These are phyloP conservation scores for Bradysia coprophila DNA, from an alignment of 1,140 invertebrate genomes.

Conservation along the genomic window DNA sequence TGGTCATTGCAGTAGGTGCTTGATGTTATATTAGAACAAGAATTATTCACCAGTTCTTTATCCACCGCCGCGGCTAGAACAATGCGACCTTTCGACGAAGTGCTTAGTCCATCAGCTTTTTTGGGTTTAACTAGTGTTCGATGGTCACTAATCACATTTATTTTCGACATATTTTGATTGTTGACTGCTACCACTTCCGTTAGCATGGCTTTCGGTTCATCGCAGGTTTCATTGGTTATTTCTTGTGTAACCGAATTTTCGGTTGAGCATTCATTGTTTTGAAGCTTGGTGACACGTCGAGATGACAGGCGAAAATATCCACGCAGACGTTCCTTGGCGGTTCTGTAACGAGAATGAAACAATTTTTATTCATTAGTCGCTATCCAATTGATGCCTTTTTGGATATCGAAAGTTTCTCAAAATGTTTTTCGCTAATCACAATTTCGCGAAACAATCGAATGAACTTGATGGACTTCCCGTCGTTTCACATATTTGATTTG, in stretches of 20 bases:
- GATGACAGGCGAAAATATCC: slow-evolving; percentile 36
- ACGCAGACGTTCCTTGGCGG: slow-evolving; percentile 37
- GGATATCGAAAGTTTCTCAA: no score
- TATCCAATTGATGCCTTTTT: no score
- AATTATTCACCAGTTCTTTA: slow-evolving; percentile 12
- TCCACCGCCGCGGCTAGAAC: background rate
- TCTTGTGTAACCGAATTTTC: slow-evolving; percentile 1
- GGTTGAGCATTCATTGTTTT: background rate
- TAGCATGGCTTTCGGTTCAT: background rate
- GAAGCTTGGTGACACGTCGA: slow-evolving; percentile 6
- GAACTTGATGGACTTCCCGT: no score
- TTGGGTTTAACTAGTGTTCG: background rate
- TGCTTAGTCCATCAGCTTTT: background rate
- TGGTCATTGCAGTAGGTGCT: slow-evolving; percentile 17
- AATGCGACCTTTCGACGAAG: background rate
- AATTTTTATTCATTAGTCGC: no score
- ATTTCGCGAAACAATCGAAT: no score
- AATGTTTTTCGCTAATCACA: no score
- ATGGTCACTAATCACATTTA: background rate
- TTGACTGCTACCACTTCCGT: background rate
- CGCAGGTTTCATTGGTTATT: background rate
- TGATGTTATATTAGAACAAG: slow-evolving; percentile 17
- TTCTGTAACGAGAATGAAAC: slow-evolving; percentile 18
- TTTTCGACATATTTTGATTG: background rate
- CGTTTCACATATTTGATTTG: no score